Evolutionary conservation across 2,888 invertebrate genomes (phyloP).

Genomic region (Apamea epomidion): DNA sequence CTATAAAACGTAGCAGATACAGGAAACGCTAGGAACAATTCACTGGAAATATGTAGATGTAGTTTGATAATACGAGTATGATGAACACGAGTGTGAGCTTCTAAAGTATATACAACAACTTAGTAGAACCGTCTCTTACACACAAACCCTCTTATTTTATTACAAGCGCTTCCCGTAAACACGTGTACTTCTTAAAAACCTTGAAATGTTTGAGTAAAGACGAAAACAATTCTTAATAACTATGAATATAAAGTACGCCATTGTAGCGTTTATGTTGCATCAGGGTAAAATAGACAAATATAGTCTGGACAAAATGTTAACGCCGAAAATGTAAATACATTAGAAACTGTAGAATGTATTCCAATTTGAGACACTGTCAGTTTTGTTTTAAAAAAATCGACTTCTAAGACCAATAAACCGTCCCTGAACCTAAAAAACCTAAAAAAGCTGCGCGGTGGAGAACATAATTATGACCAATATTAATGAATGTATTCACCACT

Average conservation of each 20-base stretch:
- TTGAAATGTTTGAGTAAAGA: slow-evolving; percentile 22
- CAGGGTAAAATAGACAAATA: not conserved
- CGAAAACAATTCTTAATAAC: slow-evolving; percentile 30
- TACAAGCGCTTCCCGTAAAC: slow-evolving; percentile 22
- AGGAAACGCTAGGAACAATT: not conserved
- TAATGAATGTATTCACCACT: not conserved
- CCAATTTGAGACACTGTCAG: not conserved
- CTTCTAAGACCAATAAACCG: not conserved
- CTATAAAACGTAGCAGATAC: not conserved
- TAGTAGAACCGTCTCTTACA: not conserved
- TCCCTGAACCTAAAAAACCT: not conserved
- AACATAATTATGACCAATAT: not conserved
- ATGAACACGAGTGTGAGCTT: not conserved
- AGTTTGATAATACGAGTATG: not conserved
- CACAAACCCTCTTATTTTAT: slow-evolving; percentile 26
- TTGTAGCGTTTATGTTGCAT: not conserved
- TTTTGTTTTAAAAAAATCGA: not conserved
- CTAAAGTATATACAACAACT: not conserved
- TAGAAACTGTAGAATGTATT: not conserved
- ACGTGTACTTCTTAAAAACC: slow-evolving; percentile 16
- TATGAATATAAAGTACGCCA: not conserved
- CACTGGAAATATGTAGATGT: not conserved
- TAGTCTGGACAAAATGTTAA: not conserved
- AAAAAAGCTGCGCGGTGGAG: not conserved
- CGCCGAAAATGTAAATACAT: slow-evolving; percentile 4